Evolutionary conservation across 2,888 invertebrate species (phyloP), one percentile per base, ranked within the genome.

Genomic region (Gari tellinella): DNA sequence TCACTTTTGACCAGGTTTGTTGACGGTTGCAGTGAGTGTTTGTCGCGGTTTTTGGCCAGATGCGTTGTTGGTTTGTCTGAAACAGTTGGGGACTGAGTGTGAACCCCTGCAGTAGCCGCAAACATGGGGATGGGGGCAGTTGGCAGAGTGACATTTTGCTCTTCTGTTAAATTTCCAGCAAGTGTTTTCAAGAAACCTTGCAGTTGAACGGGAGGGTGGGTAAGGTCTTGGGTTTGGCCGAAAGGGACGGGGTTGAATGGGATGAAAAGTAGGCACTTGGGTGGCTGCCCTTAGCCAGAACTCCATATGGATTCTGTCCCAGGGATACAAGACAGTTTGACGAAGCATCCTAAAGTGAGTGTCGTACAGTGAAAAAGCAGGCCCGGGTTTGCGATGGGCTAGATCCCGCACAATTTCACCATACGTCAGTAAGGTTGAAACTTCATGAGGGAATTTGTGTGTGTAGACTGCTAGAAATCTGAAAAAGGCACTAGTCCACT

Each of bases 31-130:
- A n/a, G 17, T 17, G n/a, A 31, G 10, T 21, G 7, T 37, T 38
- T 55, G 21, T 10, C 19, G 10, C 10, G 8, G 38, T 4, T 1
- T 38, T 5, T 23, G 38, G 17, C 15, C 21, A 3, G 10, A 25
- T 17, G 5, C 21, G 14, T 2, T 2, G 15, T 15, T 62, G 25
- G 17, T 23, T 12, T 40, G 21, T 43, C 10, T 31, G 17, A 26
- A 10, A 23, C 67, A 72, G 4, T 52, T 15, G 15, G 19, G 52
- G 7, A 58, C 67, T 15, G 52, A 23, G 21, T 72, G 67, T 8
- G 26, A 1, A 0, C 72, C 72, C 37, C 52, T 58, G 58, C 73
- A 73, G 40, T 17, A 63, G 0, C 73, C 67, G 23, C 72, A 73
- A 15, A 62, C 23, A n/a, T 73, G 72, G 2, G 62, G 67, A 21